phyloP scores from a whole-genome alignment of 2,113 vertebrate species.

The Syrmaticus mikado region DNA sequence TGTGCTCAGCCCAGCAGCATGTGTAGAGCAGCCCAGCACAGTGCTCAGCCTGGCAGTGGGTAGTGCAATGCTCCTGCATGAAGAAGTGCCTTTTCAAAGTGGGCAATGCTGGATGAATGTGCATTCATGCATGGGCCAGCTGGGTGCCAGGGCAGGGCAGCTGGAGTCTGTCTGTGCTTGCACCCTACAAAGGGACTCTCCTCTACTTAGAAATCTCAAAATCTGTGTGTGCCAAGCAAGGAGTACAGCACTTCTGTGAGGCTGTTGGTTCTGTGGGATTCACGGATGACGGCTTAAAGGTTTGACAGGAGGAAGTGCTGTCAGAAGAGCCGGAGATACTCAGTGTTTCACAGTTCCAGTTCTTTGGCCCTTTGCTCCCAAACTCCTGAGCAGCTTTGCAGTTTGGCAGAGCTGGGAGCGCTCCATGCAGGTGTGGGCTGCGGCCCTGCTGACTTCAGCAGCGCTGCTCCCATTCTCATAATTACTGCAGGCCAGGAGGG shows the following conservation, averaged over 20 bases:
- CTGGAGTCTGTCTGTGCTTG: neutral
- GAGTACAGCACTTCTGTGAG: neutral
- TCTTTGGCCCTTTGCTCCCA: neutral
- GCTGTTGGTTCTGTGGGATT: neutral
- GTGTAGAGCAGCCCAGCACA: neutral
- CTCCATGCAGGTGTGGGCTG: neutral
- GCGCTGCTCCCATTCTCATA: neutral
- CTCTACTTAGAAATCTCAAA: neutral
- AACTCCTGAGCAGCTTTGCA: neutral
- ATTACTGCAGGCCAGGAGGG: neutral
- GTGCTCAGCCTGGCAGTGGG: neutral
- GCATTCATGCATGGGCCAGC: neutral
- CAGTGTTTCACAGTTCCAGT: fast-evolving
- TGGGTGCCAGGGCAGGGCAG: neutral
- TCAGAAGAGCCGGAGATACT: neutral
- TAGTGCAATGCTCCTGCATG: neutral
- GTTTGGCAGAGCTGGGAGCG: neutral
- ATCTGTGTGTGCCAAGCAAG: neutral
- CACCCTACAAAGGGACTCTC: neutral
- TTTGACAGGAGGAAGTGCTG: neutral
- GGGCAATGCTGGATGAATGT: fast-evolving
- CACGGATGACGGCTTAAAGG: neutral
- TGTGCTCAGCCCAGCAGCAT: fast-evolving
- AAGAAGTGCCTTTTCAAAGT: neutral
- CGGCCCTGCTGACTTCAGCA: neutral